phyloP scores from a whole-genome alignment of 2,113 vertebrate species.

The Zootoca vivipara region DNA sequence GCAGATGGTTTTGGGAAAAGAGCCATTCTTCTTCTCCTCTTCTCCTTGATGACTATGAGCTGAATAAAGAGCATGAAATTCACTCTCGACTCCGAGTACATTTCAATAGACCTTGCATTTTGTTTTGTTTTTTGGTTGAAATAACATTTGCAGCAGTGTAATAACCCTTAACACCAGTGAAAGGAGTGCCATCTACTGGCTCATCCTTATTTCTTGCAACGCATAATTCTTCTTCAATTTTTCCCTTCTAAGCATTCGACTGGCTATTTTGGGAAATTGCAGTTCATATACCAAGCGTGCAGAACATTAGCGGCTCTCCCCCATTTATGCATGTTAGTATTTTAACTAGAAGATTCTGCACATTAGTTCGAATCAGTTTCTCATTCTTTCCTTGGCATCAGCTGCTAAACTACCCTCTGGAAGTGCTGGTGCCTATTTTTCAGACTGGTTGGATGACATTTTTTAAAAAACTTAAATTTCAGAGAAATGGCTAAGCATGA shows the following conservation, averaged over 20 bases:
- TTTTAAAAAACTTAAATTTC: not conserved
- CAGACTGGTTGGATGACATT: not conserved
- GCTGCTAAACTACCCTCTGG: not conserved
- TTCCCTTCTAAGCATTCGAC: not conserved
- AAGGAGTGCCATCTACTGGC: conserved; percentile 6
- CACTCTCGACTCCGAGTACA: too few relatives aligned
- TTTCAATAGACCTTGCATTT: not conserved
- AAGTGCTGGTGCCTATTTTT: not conserved
- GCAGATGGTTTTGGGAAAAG: too few relatives aligned
- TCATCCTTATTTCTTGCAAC: conserved; percentile 32
- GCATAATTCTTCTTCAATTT: not conserved
- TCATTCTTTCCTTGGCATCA: not conserved
- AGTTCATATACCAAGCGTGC: not conserved
- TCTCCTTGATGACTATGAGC: too few relatives aligned
- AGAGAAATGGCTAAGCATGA: not conserved
- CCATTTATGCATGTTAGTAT: not conserved
- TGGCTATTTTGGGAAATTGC: not conserved
- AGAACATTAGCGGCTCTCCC: not conserved
- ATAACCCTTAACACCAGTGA: not conserved
- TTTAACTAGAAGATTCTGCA: not conserved
- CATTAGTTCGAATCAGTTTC: not conserved
- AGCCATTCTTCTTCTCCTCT: too few relatives aligned
- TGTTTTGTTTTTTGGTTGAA: not conserved
- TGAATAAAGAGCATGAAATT: too few relatives aligned
- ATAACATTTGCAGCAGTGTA: not conserved